Evolutionary conservation across 2,113 vertebrate species (phyloP), one percentile per base, ranked within the genome.

Genomic region (Chrysochloris asiatica): DNA sequence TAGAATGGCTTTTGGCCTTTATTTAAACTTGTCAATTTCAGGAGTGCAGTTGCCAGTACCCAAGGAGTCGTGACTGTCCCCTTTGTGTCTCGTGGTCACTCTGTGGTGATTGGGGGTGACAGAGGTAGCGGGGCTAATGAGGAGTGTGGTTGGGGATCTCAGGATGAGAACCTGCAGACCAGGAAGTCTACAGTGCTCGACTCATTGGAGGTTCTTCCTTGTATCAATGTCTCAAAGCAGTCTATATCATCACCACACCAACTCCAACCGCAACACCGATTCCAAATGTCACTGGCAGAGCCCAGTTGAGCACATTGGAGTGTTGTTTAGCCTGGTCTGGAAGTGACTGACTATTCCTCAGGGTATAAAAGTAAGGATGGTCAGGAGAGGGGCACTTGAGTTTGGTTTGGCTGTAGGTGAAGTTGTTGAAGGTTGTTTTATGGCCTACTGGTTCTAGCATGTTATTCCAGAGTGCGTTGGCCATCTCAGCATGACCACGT

Each of bases 401-500:
- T 95, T 97, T 98, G 93, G 95, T 95, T 95, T 98, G 97, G 96
- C 93, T 95, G 76, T 98, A 79, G 54, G 98, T 98, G 93, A 99
- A 99, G 96, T 98, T 98, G 97, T 98, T 99, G 96, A 97, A 99
- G 17, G 95, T 97, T 65, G 98, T 98, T 97, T 99, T 99, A 84
- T 83, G 86, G 72, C 98, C 98, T 92, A 98, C 98, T 33, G 98
- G 99, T 93, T 99, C 98, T 97, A 99, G 47, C 99, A 99, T 99
- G 95, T 99, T 99, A 94, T 99, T 99, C 99, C 99, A 99, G 83
- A 99, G 97, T 6, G 98, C 98, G 7, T 96, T 93, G 83, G 99
- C 98, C 99, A 99, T 98, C 96, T 98, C 98, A 0, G 98, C 98
- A 0, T 99, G 98, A 19, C 98, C 98, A 6, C 97, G 98, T 45